Conservation (phyloP, 2,113 vertebrate species). For the Columbina picui region DNA sequence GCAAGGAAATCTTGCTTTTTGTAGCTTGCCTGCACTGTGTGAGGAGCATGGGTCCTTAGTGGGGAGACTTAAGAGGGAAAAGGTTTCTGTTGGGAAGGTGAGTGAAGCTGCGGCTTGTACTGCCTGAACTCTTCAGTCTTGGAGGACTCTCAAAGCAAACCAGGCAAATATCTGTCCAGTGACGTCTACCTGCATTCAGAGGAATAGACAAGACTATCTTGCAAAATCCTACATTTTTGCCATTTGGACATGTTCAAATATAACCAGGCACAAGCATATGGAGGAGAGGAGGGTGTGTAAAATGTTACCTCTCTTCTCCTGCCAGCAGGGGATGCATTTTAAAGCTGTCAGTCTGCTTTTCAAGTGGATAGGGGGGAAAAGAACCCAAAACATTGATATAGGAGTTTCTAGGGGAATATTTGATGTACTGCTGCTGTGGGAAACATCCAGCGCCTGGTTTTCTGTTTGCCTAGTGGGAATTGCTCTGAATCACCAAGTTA, state of each 20-base stretch:
- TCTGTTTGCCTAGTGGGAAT: neutral
- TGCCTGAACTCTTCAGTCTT: neutral
- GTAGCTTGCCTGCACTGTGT: neutral
- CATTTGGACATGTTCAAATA: neutral
- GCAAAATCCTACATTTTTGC: neutral
- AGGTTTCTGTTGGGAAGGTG: neutral
- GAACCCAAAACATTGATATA: neutral
- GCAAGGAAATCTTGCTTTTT: neutral
- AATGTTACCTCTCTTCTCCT: neutral
- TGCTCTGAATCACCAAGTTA: neutral
- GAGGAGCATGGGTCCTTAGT: neutral
- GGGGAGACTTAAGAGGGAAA: neutral
- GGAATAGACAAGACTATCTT: neutral
- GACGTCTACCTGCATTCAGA: neutral
- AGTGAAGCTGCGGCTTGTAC: neutral
- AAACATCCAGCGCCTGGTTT: neutral
- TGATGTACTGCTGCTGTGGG: neutral
- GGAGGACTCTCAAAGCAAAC: neutral
- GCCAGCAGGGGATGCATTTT: neutral
- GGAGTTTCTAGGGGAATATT: neutral
- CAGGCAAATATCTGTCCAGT: fast-evolving
- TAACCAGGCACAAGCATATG: fast-evolving
- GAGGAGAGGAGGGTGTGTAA: neutral
- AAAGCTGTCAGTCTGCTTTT: neutral
- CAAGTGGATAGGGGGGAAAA: too few species aligned